phyloP scores from a whole-genome alignment of 1,140 invertebrate genomes.

The Brachionus paranguensis region DNA sequence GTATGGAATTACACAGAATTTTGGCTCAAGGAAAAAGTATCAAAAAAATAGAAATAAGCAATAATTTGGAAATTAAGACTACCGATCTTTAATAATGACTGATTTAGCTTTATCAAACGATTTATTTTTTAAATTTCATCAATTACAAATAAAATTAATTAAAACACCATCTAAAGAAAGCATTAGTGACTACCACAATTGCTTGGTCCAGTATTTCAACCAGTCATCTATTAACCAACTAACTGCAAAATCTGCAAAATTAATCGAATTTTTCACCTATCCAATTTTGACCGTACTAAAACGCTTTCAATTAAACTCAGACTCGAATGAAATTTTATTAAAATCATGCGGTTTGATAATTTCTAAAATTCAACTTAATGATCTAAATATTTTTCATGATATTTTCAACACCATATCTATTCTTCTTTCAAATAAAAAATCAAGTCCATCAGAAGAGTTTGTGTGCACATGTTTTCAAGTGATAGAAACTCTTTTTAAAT shows the following conservation, averaged over 20 bases:
- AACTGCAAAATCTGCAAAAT: not conserved
- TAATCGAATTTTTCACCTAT: constrained; percentile 4
- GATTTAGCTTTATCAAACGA: not conserved
- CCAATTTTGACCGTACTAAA: constrained; percentile 12
- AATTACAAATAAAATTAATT: constrained; percentile 10
- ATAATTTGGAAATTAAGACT: constrained; percentile 6
- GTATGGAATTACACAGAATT: not conserved
- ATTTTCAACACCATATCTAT: not conserved
- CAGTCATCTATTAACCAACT: not conserved
- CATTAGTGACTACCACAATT: not conserved
- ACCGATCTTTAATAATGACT: not conserved
- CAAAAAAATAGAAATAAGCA: constrained; percentile 24
- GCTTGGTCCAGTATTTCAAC: not conserved
- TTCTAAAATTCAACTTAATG: not conserved
- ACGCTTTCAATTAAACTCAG: constrained; percentile 6
- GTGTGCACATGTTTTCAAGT: not conserved
- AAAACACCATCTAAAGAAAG: constrained; percentile 2
- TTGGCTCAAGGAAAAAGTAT: not conserved
- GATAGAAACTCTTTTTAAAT: not conserved
- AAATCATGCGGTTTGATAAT: not conserved
- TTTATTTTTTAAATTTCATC: constrained; percentile 31
- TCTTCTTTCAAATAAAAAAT: constrained; percentile 19
- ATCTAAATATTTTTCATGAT: not conserved
- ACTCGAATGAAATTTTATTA: not conserved
- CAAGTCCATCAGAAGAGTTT: constrained; percentile 22